These are phyloP conservation scores for Paraplagusia blochii DNA, from an alignment of 2,113 vertebrate genomes.

Conservation along the genomic window DNA sequence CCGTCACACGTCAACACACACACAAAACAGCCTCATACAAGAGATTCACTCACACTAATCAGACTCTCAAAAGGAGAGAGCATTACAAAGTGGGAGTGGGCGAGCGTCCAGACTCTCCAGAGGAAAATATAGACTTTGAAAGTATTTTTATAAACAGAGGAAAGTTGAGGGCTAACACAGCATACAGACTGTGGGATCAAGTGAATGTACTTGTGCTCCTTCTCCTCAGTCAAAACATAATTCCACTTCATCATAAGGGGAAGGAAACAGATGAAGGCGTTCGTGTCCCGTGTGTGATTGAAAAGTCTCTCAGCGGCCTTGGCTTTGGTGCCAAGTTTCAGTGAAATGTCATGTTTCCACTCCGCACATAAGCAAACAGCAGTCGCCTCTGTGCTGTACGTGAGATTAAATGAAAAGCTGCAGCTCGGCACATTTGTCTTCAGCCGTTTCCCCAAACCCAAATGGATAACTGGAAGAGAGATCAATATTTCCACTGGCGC, in stretches of 20 bases:
- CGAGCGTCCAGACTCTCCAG: not conserved
- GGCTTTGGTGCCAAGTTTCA: not conserved
- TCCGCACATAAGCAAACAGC: not conserved
- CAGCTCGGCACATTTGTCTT: conserved; percentile 27
- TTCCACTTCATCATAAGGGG: conserved; percentile 3
- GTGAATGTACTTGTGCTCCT: not conserved
- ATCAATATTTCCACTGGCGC: conserved; percentile 53
- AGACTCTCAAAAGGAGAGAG: not conserved
- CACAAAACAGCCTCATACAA: not conserved
- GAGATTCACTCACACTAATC: not conserved
- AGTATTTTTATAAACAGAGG: not conserved
- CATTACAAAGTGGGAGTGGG: not conserved
- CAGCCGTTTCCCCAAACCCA: conserved; percentile 10
- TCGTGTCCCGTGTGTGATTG: conserved; percentile 7
- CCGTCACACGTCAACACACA: conserved; percentile 15
- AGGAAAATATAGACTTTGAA: not conserved
- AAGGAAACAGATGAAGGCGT: conserved; percentile 20
- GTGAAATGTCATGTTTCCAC: conserved; percentile 6
- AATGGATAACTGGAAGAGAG: conserved; percentile 17
- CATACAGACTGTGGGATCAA: not conserved
- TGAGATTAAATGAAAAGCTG: conserved; percentile 28
- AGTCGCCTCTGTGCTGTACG: not conserved
- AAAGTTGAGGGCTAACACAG: not conserved
- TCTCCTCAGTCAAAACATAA: not conserved
- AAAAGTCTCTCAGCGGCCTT: conserved; percentile 7